These are phyloP conservation scores for Danionella dracula DNA, from an alignment of 2,797 vertebrate species.

Conservation along the genomic window DNA sequence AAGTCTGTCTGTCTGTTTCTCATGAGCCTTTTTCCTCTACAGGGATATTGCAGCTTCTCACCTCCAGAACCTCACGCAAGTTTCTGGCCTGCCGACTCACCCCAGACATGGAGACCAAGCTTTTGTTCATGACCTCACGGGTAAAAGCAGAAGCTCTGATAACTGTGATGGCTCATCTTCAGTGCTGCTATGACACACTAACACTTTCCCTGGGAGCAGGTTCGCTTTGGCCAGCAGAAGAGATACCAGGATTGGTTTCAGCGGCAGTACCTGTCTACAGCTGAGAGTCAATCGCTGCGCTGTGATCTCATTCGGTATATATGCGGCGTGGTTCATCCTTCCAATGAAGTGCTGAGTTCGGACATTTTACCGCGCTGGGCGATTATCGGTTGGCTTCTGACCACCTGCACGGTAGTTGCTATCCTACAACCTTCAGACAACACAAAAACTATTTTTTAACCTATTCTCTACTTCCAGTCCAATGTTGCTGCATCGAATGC, in stretches of 20 bases:
- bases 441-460: not conserved
- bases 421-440: not conserved
- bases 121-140: constrained; percentile 96
- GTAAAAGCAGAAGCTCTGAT: constrained; percentile 55
- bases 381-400: constrained; percentile 95
- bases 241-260: constrained; percentile 98
- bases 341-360: constrained; percentile 94
- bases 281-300: constrained; percentile 91
- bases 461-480: constrained; percentile 66
- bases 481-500: constrained; percentile 95
- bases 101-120: constrained; percentile 96
- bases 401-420: constrained; percentile 85
- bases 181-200: not conserved
- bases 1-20: not conserved
- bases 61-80: constrained; percentile 89
- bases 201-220: constrained; percentile 58
- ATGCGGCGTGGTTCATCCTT: constrained; percentile 93
- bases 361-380: constrained; percentile 96
- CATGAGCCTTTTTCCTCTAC: not conserved
- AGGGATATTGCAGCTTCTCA: constrained; percentile 92
- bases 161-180: not conserved
- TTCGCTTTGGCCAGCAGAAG: constrained; percentile 94
- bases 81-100: constrained; percentile 94
- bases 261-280: constrained; percentile 89
- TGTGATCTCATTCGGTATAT: constrained; percentile 96